Base-by-base conservation (phyloP, 2,113 vertebrate species). In the Malaclemys terrapin region DNA sequence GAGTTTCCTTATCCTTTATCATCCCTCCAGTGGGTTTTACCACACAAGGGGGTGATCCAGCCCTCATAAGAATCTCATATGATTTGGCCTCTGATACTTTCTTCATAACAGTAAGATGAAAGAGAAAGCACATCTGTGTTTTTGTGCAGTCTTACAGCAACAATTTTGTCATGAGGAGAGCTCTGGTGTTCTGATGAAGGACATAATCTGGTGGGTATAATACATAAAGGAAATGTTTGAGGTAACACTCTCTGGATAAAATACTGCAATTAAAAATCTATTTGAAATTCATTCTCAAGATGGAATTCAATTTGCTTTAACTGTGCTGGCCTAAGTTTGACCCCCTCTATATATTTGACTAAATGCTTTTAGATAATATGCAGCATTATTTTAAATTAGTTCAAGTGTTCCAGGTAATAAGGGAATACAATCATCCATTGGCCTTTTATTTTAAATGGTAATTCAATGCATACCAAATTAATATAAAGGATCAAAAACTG, bases 301-400 rank as follows among this genome's bases (percentile, higher is more conserved):
- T 87, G 52, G 69, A 93, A 95, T 94, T 96, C 35, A 88, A 95
- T 97, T 95, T 95, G 53, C 82, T 96, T 96, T 92, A 93, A 89
- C 80, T 90, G 52, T 35, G n/a, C 4, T 97, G 93, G 85, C 87
- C 96, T 82, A 49, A 24, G 62, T 95, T 95, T 98, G 92, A 96
- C 92, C 87, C 59, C 75, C 80, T 93, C 42, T 90, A 56, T 90
- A 3, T 92, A 85, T 94, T 94, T 93, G 53, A 94, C 91, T 94
- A 95, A 97, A 94, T 89, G 35, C 14, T 88, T 96, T 97, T 82
- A 94, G 87, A 88, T 95, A 81, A 96, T 97, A 96, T 95, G 80
- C 69, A 93, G 80, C 72, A 93, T 96, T 96, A 83, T 25, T 91
- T 94, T 72, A 96, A 95, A 97, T 91, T 93, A 95, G 53, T 87